These are phyloP conservation scores for Dicyrtoma fusca DNA, from an alignment of 2,888 invertebrate genomes.

Conservation along the genomic window DNA sequence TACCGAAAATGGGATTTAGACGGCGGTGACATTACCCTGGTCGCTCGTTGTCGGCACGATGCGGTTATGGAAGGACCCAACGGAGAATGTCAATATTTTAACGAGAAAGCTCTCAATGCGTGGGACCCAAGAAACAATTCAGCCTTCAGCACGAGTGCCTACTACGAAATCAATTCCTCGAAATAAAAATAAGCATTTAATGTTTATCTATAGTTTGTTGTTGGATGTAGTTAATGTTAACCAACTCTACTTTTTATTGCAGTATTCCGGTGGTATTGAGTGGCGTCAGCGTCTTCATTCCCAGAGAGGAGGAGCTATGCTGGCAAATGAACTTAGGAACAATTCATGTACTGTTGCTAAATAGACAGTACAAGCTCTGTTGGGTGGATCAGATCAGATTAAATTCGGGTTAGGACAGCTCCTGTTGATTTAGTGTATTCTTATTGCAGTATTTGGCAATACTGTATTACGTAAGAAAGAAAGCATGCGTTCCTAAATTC, in stretches of 20 bases:
- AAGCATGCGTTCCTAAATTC: too few relatives aligned
- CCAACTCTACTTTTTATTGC: slow-evolving; percentile 50
- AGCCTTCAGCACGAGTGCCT: slow-evolving; percentile 1
- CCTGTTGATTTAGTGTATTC: too few relatives aligned
- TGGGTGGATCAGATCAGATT: slow-evolving; percentile 95
- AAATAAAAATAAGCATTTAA: too few relatives aligned
- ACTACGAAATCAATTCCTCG: too few relatives aligned
- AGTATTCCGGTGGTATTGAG: slow-evolving; percentile 91
- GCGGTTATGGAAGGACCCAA: slow-evolving; percentile 86
- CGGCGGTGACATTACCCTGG: slow-evolving; percentile 85
- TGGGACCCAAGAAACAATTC: slow-evolving; percentile 83
- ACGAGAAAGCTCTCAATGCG: slow-evolving; percentile 97
- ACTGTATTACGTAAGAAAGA: too few relatives aligned
- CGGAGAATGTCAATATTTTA: slow-evolving; percentile 87
- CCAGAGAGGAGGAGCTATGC: slow-evolving; percentile 95
- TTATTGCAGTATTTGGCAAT: too few relatives aligned
- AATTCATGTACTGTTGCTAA: slow-evolving; percentile 99
- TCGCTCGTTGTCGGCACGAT: slow-evolving; percentile 96
- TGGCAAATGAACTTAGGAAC: slow-evolving; percentile 97
- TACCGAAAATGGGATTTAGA: slow-evolving; percentile 97
- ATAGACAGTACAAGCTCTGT: slow-evolving; percentile 94
- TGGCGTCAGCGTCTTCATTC: slow-evolving; percentile 98
- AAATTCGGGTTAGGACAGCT: slow-evolving; percentile 83
- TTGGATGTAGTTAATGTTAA: too few relatives aligned
- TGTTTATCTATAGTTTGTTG: too few relatives aligned